Evolutionary conservation across 2,113 vertebrate species (phyloP).

Genomic region (Brachyhypopomus gauderio): DNA sequence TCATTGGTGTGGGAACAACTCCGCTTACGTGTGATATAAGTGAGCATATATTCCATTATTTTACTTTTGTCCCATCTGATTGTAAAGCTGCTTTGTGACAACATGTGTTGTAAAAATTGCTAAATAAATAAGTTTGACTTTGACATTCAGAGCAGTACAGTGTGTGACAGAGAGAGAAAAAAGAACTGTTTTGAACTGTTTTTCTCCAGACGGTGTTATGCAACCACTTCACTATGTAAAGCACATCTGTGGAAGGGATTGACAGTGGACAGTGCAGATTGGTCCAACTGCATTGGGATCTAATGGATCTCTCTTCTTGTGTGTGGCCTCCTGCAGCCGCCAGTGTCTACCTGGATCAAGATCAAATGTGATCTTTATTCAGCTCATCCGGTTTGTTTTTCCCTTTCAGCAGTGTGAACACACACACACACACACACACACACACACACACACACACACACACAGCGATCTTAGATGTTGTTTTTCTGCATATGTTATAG

Average conservation of each 20-base stretch:
- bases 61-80: too few relatives aligned
- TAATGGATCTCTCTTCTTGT: too few relatives aligned
- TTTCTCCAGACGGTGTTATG: slow-evolving; percentile 5
- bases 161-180: background rate
- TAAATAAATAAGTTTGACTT: too few relatives aligned
- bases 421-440: slow-evolving; percentile 31
- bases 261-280: background rate
- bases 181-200: background rate
- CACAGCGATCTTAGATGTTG: background rate
- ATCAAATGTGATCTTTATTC: slow-evolving; percentile 32
- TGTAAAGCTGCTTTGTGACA: too few relatives aligned
- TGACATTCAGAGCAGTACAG: background rate
- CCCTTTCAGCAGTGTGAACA: background rate
- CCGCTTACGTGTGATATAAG: too few relatives aligned
- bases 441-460: slow-evolving; percentile 21
- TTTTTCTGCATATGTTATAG: slow-evolving; percentile 41
- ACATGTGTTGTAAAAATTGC: too few relatives aligned
- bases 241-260: slow-evolving; percentile 24
- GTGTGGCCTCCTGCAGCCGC: background rate
- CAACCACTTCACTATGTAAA: background rate
- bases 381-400: slow-evolving; percentile 38
- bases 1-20: too few relatives aligned
- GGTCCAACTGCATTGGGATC: too few relatives aligned
- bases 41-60: too few relatives aligned
- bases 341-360: background rate